These are phyloP conservation scores for Leptura quadrifasciata DNA, from an alignment of 2,888 invertebrate genomes.

Conservation along the genomic window DNA sequence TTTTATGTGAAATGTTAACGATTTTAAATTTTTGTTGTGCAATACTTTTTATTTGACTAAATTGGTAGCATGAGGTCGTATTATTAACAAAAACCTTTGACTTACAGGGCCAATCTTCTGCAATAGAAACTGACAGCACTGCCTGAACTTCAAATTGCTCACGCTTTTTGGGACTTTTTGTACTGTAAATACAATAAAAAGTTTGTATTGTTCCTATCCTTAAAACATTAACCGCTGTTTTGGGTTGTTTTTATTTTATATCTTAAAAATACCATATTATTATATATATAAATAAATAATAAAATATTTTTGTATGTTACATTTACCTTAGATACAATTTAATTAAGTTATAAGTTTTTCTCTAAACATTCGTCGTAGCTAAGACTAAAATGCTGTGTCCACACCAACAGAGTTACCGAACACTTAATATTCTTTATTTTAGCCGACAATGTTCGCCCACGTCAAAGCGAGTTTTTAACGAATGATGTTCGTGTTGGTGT, in stretches of 20 bases:
- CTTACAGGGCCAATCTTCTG: slow-evolving; percentile 61
- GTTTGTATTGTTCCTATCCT: slow-evolving; percentile 38
- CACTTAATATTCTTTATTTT: too few species aligned
- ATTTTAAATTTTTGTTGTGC: slow-evolving; percentile 11
- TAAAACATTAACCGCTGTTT: slow-evolving; percentile 34
- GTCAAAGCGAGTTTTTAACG: too few species aligned
- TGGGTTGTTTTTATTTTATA: slow-evolving; percentile 21
- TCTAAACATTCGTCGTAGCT: background rate
- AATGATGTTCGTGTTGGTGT: too few species aligned
- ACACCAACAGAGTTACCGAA: too few species aligned
- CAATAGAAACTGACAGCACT: slow-evolving; percentile 58
- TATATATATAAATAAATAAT: slow-evolving; percentile 30
- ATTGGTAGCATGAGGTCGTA: slow-evolving; percentile 54
- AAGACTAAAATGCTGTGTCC: too few species aligned
- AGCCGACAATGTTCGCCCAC: too few species aligned
- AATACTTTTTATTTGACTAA: slow-evolving; percentile 15
- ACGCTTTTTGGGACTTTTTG: slow-evolving; percentile 51
- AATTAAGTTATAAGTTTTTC: background rate
- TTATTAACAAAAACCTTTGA: slow-evolving; percentile 55
- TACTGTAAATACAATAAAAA: slow-evolving; percentile 36
- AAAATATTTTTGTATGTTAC: slow-evolving; percentile 29
- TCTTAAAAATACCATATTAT: slow-evolving; percentile 2
- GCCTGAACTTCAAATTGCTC: slow-evolving; percentile 56
- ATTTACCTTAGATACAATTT: slow-evolving; percentile 6
- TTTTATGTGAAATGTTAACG: background rate